Base-by-base conservation (phyloP, 2,888 invertebrate species). In the Perizoma affinitatum region DNA sequence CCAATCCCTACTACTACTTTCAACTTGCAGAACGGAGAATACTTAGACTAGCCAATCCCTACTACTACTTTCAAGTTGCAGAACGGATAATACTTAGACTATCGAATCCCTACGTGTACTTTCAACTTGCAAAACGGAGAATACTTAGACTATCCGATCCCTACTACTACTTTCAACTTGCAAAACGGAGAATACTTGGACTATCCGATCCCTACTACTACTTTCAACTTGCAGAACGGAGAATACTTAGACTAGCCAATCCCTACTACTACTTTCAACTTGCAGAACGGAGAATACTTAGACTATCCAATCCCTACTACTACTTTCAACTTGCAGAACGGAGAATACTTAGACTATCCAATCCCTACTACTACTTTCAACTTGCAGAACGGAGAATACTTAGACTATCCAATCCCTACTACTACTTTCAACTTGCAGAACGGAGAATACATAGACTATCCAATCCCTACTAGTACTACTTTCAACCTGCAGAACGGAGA, bases 1-100 rank as follows among this genome's bases (percentile, higher is more conserved):
- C 3, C 1, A 22, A 22, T 22, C 3, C n/a, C 3, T 22, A 22
- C 22, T 2, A 22, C 22, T 22, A 22, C 22, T 22, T 3, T 22
- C 34, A 7, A 43, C 1, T 49, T 71, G 22, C 73, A 96, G 96
- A 67, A 97, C 97, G 38, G 94, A 94, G n/a, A 22, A 22, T 22
- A 22, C 22, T 22, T 22, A 22, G 22, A 22, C 22, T 22, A 22
- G 1, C 3, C 1, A 22, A 22, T 22, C 3, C n/a, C 3, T 22
- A 22, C 22, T 2, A 22, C 22, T 22, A 22, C 22, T 22, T 3
- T 22, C 34, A 7, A 43, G 0, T 49, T 71, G 22, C 73, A 96
- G 96, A 67, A 97, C 97, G 38, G 94, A 94, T n/a, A 22, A 22
- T 22, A 22, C 22, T 22, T 22, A 22, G 22, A 22, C 22, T 22